Base-by-base conservation (phyloP, 2,113 vertebrate genomes). In the Muntiacus muntjak region DNA sequence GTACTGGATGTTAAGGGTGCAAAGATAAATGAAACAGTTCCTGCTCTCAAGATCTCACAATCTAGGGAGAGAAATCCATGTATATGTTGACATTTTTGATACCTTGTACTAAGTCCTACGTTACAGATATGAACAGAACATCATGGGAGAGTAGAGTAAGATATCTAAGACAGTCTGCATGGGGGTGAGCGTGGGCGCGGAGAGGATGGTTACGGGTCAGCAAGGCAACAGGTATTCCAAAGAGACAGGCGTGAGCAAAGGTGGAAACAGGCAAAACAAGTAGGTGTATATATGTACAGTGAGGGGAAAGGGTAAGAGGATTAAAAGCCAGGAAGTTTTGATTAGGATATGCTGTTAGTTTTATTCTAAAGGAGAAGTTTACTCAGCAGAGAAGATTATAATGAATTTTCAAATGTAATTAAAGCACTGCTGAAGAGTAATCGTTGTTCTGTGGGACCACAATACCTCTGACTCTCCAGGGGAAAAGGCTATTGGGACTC, bases 321-420 rank as follows among this genome's bases (percentile, higher is more conserved):
- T 54, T 12, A 40, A 47, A 2, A 57, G 21, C 28, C 45, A 36
- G 67, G 12, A 58, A 45, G 54, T 57, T 94, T 79, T 74, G 21
- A 84, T 58, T 84, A 74, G 36, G 52, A 81, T 76, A 33, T 19
- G 11, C 54, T 94, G 3, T 78, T 64, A n/a, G 7, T 82, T 26
- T 36, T 62, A 79, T 92, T 87, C 81, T 79, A 1, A 13, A 55
- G 47, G 21, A 45, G 50, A 78, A 1, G 5, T 88, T 82, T 30
- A 82, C 57, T 83, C 74, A 92, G 28, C 4, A 40, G 50, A 54
- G 36, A 81, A 23, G 30, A 62, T 81, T 62, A 83, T 74, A 87
- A 43, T 47, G 57, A 95, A 88, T 30, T 57, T 60, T 95, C 52
- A 83, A 60, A 40, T 92, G 36, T 89, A 93, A 89, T 89, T 91